Base-by-base conservation (phyloP, 2,113 vertebrate species). In the Etheostoma cragini region DNA sequence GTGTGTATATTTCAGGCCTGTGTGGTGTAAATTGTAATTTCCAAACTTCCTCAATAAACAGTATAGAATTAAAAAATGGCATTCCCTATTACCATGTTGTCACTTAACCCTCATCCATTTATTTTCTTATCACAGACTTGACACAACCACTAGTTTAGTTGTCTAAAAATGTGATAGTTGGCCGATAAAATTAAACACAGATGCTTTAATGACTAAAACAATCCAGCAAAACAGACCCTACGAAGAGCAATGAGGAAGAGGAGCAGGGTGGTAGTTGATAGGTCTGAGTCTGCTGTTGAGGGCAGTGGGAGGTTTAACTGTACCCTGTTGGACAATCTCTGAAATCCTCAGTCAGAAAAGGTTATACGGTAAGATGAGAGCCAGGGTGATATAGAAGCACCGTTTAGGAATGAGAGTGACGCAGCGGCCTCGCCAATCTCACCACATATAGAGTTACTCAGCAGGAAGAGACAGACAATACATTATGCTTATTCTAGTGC, bases 261-360 rank as follows among this genome's bases (percentile, higher is more conserved):
- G 50, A 71, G 68, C 62, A 60, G 65, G 42, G 38, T n/a, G 77
- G 7, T 47, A 60, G 45, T 4, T 76, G 83, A 81, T 56, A 7
- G 54, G 49, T 54, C 38, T 7, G 24, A 26, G 17, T 45, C 52
- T 67, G 60, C 21, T 68, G 66, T 47, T 26, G 75, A 57, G 67
- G 68, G 15, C 75, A 49, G 67, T 6, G 71, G 63, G 53, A 74
- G 90, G 86, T 87, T 88, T 88, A 89, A 85, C 88, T 89, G 88
- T 85, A 65, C 86, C 68, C 86, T 58, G 63, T 11, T 58, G 50
- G 72, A 72, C 76, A 73, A 76, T 83, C 84, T 69, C 58, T 47
- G 49, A 76, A 72, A 82, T 82, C 52, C 58, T 62, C 66, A 24
- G 22, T 61, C 78, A 78, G 81, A 61, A 65, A 87, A 85, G 80